phyloP scores from a whole-genome alignment of 2,888 invertebrate genomes.

The Drosophila monieri region DNA sequence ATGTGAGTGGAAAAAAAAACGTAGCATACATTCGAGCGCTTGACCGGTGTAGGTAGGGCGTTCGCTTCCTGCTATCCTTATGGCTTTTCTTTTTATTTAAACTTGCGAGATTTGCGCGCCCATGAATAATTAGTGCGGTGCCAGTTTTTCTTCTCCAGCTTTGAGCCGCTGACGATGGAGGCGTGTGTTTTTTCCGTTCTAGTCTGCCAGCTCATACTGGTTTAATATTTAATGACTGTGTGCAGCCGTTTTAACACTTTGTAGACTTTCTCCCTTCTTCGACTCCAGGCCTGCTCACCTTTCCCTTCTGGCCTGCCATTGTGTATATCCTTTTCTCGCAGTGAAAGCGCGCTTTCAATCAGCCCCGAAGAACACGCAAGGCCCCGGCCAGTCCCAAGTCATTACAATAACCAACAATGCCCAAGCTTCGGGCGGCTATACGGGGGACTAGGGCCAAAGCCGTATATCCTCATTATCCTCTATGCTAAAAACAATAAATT shows the following conservation, averaged over 20 bases:
- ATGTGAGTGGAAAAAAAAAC: constrained; percentile 38
- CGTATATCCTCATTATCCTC: constrained; percentile 73
- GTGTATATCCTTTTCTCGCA: neutral
- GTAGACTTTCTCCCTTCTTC: constrained; percentile 39
- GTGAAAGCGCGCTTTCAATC: constrained; percentile 59
- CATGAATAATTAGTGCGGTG: constrained; percentile 54
- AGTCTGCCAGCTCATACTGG: constrained; percentile 45
- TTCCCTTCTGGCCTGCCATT: neutral
- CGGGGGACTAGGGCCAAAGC: neutral
- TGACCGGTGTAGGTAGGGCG: constrained; percentile 50
- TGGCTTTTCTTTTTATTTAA: constrained; percentile 51
- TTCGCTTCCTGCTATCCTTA: constrained; percentile 50
- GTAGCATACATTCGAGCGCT: constrained; percentile 77
- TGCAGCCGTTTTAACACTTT: constrained; percentile 77
- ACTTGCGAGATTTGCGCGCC: constrained; percentile 60
- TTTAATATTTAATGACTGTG: constrained; percentile 74
- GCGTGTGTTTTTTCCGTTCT: constrained; percentile 23
- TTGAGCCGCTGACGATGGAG: constrained; percentile 16
- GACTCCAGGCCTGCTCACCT: neutral
- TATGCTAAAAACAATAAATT: constrained; percentile 77
- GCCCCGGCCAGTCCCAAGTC: constrained; percentile 42
- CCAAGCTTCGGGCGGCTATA: constrained; percentile 43
- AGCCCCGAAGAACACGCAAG: constrained; percentile 70
- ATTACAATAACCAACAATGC: constrained; percentile 61
- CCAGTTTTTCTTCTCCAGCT: constrained; percentile 14